Percentiles rank a stretch among this genome's conserved stretches.
phyloP scores from a whole-genome alignment of 2,797 vertebrate species.

The Labeo calbasu region DNA sequence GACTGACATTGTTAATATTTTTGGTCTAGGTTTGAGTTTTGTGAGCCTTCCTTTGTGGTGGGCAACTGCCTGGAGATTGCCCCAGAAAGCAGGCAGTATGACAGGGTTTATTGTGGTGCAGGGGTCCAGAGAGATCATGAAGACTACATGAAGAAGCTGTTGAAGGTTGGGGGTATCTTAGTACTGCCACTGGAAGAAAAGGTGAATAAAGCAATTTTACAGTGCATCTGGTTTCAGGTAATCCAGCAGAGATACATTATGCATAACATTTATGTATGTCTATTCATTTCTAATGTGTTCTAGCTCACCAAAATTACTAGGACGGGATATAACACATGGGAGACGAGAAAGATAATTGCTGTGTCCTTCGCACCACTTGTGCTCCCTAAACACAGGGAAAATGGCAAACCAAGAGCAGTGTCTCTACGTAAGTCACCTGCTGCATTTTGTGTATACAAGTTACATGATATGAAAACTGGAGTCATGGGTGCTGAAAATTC shows the following conservation, averaged over 20 bases:
- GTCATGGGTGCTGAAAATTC: neutral
- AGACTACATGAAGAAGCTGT: slow-evolving; percentile 86
- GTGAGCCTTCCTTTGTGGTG: slow-evolving; percentile 86
- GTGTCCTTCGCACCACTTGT: slow-evolving; percentile 89
- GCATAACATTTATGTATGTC: neutral
- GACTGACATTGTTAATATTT: neutral
- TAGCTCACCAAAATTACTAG: slow-evolving; percentile 88
- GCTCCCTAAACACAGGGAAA: slow-evolving; percentile 80
- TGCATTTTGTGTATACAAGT: slow-evolving; percentile 1
- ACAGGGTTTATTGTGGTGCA: slow-evolving; percentile 88
- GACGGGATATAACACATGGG: slow-evolving; percentile 84
- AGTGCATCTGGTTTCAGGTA: neutral
- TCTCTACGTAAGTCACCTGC: slow-evolving; percentile 83
- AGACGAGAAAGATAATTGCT: slow-evolving; percentile 88
- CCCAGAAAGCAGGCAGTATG: slow-evolving; percentile 83
- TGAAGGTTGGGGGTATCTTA: slow-evolving; percentile 89
- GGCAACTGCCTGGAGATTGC: slow-evolving; percentile 89
- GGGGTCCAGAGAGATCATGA: slow-evolving; percentile 88
- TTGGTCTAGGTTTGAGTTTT: slow-evolving; percentile 85
- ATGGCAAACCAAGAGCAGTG: slow-evolving; percentile 77
- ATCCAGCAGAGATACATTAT: neutral
- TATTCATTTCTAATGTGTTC: slow-evolving; percentile 26
- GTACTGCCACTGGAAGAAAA: slow-evolving; percentile 90
- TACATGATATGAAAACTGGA: neutral
- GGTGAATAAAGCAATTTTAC: slow-evolving; percentile 65